phyloP scores from a whole-genome alignment of 2,113 vertebrate genomes.

The Ariopsis seemanni region DNA sequence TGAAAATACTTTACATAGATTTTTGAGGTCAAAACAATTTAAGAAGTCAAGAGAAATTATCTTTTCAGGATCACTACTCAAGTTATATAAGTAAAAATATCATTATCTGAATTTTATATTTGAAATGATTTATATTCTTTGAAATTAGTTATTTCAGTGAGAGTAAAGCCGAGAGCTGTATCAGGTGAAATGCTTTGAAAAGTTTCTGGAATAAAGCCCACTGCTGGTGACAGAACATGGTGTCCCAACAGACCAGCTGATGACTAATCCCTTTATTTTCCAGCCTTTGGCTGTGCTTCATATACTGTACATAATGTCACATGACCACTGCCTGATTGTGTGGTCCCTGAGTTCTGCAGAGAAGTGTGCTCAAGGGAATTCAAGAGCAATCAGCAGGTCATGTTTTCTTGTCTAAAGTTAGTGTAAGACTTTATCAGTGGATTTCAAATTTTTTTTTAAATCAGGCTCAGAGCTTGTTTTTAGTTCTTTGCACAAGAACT shows the following conservation, averaged over 20 bases:
- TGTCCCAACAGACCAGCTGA: neutral
- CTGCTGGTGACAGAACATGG: neutral
- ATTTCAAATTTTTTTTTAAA: neutral
- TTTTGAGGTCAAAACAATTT: neutral
- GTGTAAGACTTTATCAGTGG: neutral
- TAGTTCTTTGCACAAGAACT: neutral
- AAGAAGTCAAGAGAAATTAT: conserved; percentile 21
- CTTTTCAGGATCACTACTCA: conserved; percentile 5
- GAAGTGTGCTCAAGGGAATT: neutral
- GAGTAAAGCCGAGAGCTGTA: neutral
- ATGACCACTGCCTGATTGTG: conserved; percentile 14
- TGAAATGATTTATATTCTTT: too few species aligned
- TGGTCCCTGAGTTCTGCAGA: neutral
- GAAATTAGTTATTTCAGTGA: neutral
- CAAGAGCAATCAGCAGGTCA: conserved; percentile 5
- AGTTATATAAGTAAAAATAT: neutral
- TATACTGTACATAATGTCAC: conserved; percentile 12
- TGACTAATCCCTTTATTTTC: conserved; percentile 11
- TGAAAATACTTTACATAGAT: conserved; percentile 8
- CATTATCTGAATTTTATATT: too few species aligned
- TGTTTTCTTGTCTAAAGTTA: conserved; percentile 1
- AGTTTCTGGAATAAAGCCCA: neutral
- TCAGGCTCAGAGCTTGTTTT: neutral
- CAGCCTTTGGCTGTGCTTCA: conserved; percentile 7
- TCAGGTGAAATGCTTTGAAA: neutral